phyloP scores from a whole-genome alignment of 2,113 vertebrate species.

The Siniperca knerii region DNA sequence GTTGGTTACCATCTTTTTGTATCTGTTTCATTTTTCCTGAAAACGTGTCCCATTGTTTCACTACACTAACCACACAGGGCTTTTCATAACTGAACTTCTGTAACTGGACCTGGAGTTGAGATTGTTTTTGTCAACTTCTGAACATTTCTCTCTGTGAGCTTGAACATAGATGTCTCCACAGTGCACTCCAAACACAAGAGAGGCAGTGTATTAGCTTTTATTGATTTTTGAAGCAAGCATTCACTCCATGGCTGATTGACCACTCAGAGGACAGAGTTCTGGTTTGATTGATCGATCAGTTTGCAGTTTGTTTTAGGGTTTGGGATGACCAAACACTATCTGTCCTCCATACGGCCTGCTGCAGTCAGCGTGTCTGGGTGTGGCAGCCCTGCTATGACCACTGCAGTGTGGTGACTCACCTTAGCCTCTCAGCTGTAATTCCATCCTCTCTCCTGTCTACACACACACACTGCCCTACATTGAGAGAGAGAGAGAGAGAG shows the following conservation, averaged over 20 bases:
- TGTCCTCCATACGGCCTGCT: not conserved
- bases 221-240: constrained; percentile 36
- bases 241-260: constrained; percentile 17
- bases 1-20: not conserved
- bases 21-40: not conserved
- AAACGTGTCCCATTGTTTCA: not conserved
- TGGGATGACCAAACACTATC: not conserved
- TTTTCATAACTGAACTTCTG: not conserved
- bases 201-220: constrained; percentile 13
- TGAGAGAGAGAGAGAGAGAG: not conserved
- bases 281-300: constrained; percentile 18
- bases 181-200: not conserved
- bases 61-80: no score
- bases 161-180: not conserved
- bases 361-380: constrained; percentile 21
- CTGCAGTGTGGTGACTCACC: constrained; percentile 73
- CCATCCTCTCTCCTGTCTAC: constrained; percentile 34
- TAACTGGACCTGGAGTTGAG: not conserved
- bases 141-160: not conserved
- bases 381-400: constrained; percentile 28
- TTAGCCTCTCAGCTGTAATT: constrained; percentile 66
- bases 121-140: no score
- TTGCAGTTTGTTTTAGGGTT: constrained; percentile 38
- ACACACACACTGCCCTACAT: constrained; percentile 41
- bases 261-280: not conserved